Percentiles rank a stretch among this genome's conserved stretches.
Evolutionary conservation across 2,113 vertebrate species (phyloP).

Genomic region (Nothoprocta pentlandii): DNA sequence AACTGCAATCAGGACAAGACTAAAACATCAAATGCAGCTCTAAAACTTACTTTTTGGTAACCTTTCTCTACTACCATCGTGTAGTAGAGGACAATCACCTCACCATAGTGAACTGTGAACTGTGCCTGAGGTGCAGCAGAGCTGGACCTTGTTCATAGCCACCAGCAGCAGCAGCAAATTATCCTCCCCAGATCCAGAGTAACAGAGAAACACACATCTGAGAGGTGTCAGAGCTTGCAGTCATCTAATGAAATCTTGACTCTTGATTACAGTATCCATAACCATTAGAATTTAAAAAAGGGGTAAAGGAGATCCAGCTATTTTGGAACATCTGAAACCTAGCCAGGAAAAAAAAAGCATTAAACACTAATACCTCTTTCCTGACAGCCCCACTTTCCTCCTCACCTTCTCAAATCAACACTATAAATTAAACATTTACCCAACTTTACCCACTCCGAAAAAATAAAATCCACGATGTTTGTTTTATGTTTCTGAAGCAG

Average conservation of each 20-base stretch:
- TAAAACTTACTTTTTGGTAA: neutral
- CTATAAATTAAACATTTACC: neutral
- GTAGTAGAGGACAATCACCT: neutral
- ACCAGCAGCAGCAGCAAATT: neutral
- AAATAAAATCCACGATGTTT: neutral
- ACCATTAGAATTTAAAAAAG: neutral
- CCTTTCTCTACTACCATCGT: neutral
- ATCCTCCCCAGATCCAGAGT: neutral
- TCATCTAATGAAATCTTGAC: neutral
- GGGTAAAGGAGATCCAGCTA: neutral
- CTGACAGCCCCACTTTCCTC: neutral
- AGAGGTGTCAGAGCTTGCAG: neutral
- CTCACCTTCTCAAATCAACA: neutral
- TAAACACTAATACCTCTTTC: neutral
- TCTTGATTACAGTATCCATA: conserved; percentile 13
- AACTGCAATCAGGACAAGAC: neutral
- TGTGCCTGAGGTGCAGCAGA: neutral
- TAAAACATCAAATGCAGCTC: neutral
- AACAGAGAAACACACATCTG: neutral
- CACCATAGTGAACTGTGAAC: neutral
- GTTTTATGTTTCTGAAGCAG: neutral
- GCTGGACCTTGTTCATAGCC: neutral
- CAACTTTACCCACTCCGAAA: accelerated
- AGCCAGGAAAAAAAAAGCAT: neutral
- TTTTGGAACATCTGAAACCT: neutral